These are phyloP conservation scores for Lynx canadensis DNA, from an alignment of 2,113 vertebrate species.

Conservation along the genomic window DNA sequence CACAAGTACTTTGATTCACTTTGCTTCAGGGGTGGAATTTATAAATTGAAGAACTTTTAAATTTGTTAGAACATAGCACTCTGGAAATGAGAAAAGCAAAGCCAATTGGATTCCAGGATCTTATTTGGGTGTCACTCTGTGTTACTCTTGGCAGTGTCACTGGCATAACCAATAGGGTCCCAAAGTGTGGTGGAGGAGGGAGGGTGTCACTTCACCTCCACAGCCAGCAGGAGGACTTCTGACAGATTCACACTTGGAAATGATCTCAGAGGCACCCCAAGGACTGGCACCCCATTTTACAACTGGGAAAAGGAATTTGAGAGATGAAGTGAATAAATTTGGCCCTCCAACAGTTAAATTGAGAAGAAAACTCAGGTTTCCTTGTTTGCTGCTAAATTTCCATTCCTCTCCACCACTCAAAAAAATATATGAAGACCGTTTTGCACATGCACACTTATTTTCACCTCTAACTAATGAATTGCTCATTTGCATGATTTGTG, in stretches of 20 bases:
- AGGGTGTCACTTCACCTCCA: neutral
- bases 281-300: neutral
- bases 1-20: constrained; percentile 77
- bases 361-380: neutral
- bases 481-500: neutral
- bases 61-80: constrained; percentile 63
- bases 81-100: constrained; percentile 72
- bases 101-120: constrained; percentile 33
- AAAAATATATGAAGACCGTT: neutral
- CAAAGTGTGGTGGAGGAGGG: neutral
- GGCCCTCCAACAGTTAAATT: neutral
- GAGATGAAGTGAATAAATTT: neutral
- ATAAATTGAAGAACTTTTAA: constrained; percentile 75
- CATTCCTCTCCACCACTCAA: neutral
- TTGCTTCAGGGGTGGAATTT: constrained; percentile 66
- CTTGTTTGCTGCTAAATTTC: neutral
- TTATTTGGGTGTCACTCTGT: constrained; percentile 55
- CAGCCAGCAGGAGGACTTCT: neutral
- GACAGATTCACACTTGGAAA: neutral
- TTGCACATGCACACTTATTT: neutral
- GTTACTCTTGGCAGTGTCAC: constrained; percentile 26
- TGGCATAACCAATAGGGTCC: neutral
- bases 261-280: neutral
- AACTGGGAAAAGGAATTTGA: constrained; percentile 8
- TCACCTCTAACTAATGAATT: neutral